Evolutionary conservation across 2,888 invertebrate genomes (phyloP), one percentile per base, ranked within the genome.

Genomic region (Thecocarcelia acutangulata): DNA sequence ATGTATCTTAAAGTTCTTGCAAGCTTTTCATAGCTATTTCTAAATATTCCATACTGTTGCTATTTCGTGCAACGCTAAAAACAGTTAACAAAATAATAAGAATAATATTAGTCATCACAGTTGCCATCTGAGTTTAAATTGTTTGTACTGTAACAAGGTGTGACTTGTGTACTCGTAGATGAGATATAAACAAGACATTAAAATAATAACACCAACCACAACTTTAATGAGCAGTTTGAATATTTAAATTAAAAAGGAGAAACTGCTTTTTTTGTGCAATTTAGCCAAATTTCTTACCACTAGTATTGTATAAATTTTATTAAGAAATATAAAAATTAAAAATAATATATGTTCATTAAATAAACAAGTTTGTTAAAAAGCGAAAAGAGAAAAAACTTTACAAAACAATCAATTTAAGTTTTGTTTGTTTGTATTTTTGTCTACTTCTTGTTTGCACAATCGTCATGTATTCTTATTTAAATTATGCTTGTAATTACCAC

Each of bases 391-490:
- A 54, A 42, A 50, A 50, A 58, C 5, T n/a, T n/a, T 21, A 37
- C 21, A 58, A 42, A 52, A 56, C 66, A 72, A 66, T 72, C 64
- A 72, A 72, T 78, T 78, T 66, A 66, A 58, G 40, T 64, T 70
- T 21, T 17, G 37, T 33, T 64, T 46, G 24, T 74, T 33, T 33
- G 33, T 8, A 2, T 58, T 28, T 24, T 52, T 58, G 17, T 50
- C 28, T 40, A 28, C n/a, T 21, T 70, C 50, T 70, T 64, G 48
- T 70, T 77, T 66, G 42, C 64, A 33, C 44, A 78, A 78, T 66
- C 58, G 70, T 72, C 77, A 64, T 77, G 48, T 56, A 70, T 70
- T 77, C 64, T 72, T 72, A 44, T 78, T 58, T 63, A 77, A 77
- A 70, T 76, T 56, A 77, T 77, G 46, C 58, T 64, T 64, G 70